Base-by-base conservation (phyloP, 2,797 vertebrate species). In the Stomatorhinus walkeri region DNA sequence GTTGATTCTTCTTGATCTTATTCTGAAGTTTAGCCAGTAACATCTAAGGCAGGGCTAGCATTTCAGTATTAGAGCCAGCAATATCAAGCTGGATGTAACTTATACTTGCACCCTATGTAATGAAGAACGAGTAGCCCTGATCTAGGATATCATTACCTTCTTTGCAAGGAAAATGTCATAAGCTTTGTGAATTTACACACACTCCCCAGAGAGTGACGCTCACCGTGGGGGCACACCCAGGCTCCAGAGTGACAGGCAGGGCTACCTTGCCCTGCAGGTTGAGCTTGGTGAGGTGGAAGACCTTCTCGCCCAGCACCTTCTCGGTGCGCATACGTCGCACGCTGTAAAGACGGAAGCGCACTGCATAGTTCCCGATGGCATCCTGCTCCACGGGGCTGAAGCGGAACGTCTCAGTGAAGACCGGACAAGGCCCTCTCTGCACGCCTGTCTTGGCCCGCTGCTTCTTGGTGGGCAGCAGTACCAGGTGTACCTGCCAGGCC, bases 191-290 rank as follows among this genome's bases (percentile, higher is more conserved):
- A 43, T 43, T 43, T 43, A 43, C 32, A 16, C 68, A 19, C 32
- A 40, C 72, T 40, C 36, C 72, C 28, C 14, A 8, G 36, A n/a
- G 16, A 36, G 16, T 84, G 43, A 32, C 8, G 0, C 84, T 98
- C 94, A 99, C 98, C 89, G 97, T 96, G 87, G 97, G 95, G 92
- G 95, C 97, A 89, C 98, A 97, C 91, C 98, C 97, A 36, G 97
- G 97, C 92, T 99, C 98, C 95, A 99, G 92, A 64, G 97, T 97
- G 92, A 99, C 98, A 46, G 98, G 98, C 76, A 99, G 94, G 59
- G 97, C 97, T 89, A 98, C 97, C 95, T 99, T 99, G 90, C 98
- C 98, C 96, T 99, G 97, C 94, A 99, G 96, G 95, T 99, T 99
- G 93, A 99, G 95, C 93, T 99, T 99, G 52, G 98, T 99, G 94